Evolutionary conservation across 2,797 vertebrate genomes (phyloP).

Genomic region (Aratinga solstitialis): DNA sequence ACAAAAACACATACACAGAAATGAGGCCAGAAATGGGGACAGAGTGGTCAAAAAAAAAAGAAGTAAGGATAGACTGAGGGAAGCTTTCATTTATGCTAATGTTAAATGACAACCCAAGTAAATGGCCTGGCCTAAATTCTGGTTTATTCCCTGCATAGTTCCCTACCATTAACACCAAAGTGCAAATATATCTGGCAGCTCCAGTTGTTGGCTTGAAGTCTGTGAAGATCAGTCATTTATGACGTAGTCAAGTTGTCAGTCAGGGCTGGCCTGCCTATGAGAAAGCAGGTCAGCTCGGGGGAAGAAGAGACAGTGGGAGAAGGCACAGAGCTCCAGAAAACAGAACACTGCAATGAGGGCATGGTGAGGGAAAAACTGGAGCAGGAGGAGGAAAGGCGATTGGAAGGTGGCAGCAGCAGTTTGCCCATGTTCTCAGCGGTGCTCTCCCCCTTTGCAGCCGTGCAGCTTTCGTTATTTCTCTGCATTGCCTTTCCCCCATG

Average conservation of each 20-base stretch:
- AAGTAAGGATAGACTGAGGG: not conserved
- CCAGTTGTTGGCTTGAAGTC: not conserved
- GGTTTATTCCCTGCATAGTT: not conserved
- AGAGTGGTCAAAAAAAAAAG: not conserved
- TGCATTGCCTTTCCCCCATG: fast-evolving
- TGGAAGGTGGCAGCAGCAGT: not conserved
- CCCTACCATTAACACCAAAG: not conserved
- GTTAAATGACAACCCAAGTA: not conserved
- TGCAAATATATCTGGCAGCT: not conserved
- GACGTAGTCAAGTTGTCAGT: not conserved
- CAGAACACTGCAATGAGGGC: not conserved
- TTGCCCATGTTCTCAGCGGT: fast-evolving
- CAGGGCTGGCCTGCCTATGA: not conserved
- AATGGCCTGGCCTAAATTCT: not conserved
- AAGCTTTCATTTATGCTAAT: not conserved
- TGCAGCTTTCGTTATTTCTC: not conserved
- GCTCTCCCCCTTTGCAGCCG: not conserved
- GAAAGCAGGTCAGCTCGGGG: not conserved
- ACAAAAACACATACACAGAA: not conserved
- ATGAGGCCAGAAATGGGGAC: not conserved
- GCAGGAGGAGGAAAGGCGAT: not conserved
- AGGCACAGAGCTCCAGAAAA: not conserved
- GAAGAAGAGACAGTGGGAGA: not conserved
- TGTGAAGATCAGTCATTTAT: not conserved
- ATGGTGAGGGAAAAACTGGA: not conserved